These are phyloP conservation scores for Ectemnius cavifrons DNA, from an alignment of 2,888 invertebrate genomes.

Conservation along the genomic window DNA sequence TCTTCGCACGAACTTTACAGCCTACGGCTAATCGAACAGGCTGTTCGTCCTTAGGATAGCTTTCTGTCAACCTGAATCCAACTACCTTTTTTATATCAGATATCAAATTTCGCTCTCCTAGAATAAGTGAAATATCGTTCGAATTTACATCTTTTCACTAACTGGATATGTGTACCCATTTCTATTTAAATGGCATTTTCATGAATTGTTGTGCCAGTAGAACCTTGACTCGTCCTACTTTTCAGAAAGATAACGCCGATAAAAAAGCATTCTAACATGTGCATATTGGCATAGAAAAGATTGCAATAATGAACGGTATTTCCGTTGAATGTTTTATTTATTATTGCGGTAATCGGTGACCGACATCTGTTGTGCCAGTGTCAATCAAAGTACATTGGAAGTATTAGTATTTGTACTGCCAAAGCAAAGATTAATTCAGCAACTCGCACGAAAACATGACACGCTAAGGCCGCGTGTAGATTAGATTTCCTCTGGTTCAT, in stretches of 20 bases:
- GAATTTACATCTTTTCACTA: too few relatives aligned
- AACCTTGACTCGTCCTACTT: constrained; percentile 17
- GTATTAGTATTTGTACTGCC: too few relatives aligned
- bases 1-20: constrained; percentile 25
- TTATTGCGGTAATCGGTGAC: constrained; percentile 63
- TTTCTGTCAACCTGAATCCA: constrained; percentile 6
- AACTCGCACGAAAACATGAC: too few relatives aligned
- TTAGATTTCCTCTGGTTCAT: too few relatives aligned
- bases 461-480: too few relatives aligned
- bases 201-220: too few relatives aligned
- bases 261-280: constrained; percentile 53
- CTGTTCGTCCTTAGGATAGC: constrained; percentile 35
- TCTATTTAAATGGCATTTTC: too few relatives aligned
- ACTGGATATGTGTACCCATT: too few relatives aligned
- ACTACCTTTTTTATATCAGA: constrained; percentile 1
- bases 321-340: constrained; percentile 60
- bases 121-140: too few relatives aligned
- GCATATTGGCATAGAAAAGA: constrained; percentile 50
- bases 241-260: constrained; percentile 23
- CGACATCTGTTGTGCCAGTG: constrained; percentile 28
- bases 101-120: too few relatives aligned
- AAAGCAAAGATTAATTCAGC: too few relatives aligned
- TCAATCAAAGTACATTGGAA: not conserved
- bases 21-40: constrained; percentile 41
- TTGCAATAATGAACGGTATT: constrained; percentile 50